Evolutionary conservation across 2,797 vertebrate species (phyloP).

Genomic region (Sitta carolinensis): DNA sequence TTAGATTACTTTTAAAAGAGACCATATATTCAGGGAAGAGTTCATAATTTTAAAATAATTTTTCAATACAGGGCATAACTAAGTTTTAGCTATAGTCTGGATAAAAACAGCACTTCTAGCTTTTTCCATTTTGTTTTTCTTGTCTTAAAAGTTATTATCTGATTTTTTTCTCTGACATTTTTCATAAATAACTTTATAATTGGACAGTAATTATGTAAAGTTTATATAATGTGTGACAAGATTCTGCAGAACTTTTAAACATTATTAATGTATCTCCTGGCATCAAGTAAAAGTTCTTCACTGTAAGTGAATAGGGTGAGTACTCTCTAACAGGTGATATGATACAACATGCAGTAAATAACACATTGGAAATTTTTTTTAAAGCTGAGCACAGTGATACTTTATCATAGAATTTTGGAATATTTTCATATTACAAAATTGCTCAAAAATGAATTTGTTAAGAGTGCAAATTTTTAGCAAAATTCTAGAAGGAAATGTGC

Average conservation of each 20-base stretch:
- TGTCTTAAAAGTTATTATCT: not conserved
- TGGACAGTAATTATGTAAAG: not conserved
- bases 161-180: not conserved
- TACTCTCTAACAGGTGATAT: not conserved
- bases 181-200: slow-evolving; percentile 11
- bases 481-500: not conserved
- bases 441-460: not conserved
- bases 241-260: not conserved
- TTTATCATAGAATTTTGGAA: not conserved
- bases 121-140: slow-evolving; percentile 15
- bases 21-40: not conserved
- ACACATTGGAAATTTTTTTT: not conserved
- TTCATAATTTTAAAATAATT: slow-evolving; percentile 30
- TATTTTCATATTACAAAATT: not conserved
- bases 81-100: not conserved
- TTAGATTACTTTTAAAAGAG: slow-evolving; percentile 36
- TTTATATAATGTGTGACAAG: not conserved
- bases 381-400: not conserved
- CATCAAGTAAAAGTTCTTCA: not conserved
- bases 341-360: not conserved
- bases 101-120: slow-evolving; percentile 8
- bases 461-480: not conserved
- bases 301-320: not conserved
- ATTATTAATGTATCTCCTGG: not conserved
- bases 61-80: not conserved